Percentiles rank a stretch among this genome's conserved stretches.
phyloP scores from a whole-genome alignment of 2,888 invertebrate genomes.

The Bugula neritina region DNA sequence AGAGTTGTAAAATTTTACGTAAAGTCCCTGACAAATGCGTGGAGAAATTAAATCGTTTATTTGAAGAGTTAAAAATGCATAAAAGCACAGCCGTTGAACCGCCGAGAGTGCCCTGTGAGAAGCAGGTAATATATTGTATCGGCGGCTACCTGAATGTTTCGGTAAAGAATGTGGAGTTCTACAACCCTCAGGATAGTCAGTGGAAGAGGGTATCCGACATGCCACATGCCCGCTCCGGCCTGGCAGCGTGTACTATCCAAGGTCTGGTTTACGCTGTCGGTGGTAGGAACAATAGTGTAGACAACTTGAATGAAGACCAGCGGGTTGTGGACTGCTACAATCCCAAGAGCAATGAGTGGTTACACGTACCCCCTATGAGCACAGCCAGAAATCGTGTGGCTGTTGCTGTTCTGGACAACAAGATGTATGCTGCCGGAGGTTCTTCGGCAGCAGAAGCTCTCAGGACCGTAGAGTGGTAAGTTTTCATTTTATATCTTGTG shows the following conservation, averaged over 20 bases:
- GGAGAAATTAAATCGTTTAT: slow-evolving; percentile 81
- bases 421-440: slow-evolving; percentile 85
- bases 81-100: slow-evolving; percentile 70
- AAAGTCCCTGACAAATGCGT: slow-evolving; percentile 81
- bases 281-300: slow-evolving; percentile 77
- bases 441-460: slow-evolving; percentile 79
- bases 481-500: too few relatives aligned
- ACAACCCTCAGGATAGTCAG: slow-evolving; percentile 75
- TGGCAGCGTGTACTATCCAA: slow-evolving; percentile 50
- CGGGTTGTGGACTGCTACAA: slow-evolving; percentile 73
- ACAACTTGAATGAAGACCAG: slow-evolving; percentile 61
- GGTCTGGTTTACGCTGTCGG: slow-evolving; percentile 84
- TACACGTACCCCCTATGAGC: slow-evolving; percentile 72
- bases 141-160: slow-evolving; percentile 84
- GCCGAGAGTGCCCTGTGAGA: slow-evolving; percentile 71
- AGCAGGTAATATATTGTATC: slow-evolving; percentile 81
- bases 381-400: slow-evolving; percentile 81
- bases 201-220: slow-evolving; percentile 77
- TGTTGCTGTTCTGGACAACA: slow-evolving; percentile 86
- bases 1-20: slow-evolving; percentile 72
- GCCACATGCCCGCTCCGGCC: slow-evolving; percentile 79
- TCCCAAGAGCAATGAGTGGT: slow-evolving; percentile 77
- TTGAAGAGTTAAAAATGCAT: slow-evolving; percentile 80
- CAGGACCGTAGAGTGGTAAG: slow-evolving; percentile 79
- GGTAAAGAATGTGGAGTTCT: slow-evolving; percentile 78